Evolutionary conservation across 2,113 vertebrate genomes (phyloP).

Genomic region (Meriones unguiculatus): DNA sequence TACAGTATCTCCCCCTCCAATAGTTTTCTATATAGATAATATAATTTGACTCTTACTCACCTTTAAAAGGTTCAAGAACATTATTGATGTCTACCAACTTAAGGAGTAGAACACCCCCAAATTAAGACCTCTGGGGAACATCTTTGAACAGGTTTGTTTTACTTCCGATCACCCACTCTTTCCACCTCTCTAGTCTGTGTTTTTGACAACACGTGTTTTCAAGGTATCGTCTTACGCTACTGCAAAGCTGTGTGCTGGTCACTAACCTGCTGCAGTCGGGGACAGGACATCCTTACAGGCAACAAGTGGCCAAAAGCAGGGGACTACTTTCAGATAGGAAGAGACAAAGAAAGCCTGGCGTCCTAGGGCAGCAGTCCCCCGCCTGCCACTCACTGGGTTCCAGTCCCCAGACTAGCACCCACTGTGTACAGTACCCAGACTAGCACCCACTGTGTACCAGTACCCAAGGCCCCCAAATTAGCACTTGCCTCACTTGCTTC

Average conservation of each 20-base stretch:
- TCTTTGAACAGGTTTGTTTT: background rate
- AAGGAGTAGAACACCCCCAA: background rate
- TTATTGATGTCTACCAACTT: background rate
- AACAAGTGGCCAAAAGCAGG: background rate
- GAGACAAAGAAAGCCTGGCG: background rate
- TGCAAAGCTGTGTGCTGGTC: background rate
- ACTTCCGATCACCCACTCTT: background rate
- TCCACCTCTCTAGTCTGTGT: background rate
- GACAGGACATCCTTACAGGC: background rate
- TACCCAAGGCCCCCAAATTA: background rate
- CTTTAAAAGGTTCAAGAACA: slow-evolving; percentile 45
- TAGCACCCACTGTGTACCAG: background rate
- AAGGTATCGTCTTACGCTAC: too few species aligned
- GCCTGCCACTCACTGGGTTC: background rate
- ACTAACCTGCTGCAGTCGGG: background rate
- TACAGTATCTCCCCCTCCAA: background rate
- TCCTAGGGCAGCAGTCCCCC: background rate
- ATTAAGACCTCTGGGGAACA: background rate
- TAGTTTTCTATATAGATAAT: background rate
- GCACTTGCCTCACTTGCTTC: background rate
- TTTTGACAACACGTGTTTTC: background rate
- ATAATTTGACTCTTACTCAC: background rate
- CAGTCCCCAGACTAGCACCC: background rate
- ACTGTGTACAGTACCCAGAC: background rate
- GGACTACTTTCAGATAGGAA: background rate